Conservation (phyloP, 2,113 vertebrate species). For the Cyprinodon brontotheroides region DNA sequence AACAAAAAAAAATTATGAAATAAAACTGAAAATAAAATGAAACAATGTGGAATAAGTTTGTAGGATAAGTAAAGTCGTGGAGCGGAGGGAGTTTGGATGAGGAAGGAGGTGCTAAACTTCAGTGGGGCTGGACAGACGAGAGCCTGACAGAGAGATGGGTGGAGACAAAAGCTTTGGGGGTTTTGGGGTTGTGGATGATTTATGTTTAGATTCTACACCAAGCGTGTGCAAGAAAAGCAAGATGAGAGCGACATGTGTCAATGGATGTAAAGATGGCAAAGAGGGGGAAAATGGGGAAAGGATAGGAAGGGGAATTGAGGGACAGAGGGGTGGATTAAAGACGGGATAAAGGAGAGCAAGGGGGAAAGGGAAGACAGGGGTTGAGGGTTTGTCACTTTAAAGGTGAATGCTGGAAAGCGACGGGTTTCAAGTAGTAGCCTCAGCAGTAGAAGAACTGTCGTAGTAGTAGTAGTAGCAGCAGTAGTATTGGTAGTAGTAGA, state of each 20-base stretch:
- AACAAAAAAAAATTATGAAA: conserved; percentile 1
- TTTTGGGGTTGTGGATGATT: conserved; percentile 54
- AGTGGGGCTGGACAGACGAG: conserved; percentile 40
- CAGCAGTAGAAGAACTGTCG: conserved; percentile 71
- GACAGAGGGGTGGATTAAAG: conserved; percentile 42
- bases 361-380: conserved; percentile 68
- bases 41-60: conserved; percentile 12
- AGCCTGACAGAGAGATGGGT: conserved; percentile 58
- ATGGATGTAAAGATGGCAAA: conserved; percentile 33
- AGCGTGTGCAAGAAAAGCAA: conserved; percentile 54
- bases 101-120: conserved; percentile 60
- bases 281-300: conserved; percentile 14
- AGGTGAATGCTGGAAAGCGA: conserved; percentile 76
- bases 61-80: conserved; percentile 5
- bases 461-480: conserved; percentile 62
- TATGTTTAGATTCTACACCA: conserved; percentile 69
- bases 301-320: conserved; percentile 7
- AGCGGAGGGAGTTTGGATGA: background rate
- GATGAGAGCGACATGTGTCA: conserved; percentile 29
- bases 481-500: conserved; percentile 69
- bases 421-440: conserved; percentile 75
- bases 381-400: conserved; percentile 77
- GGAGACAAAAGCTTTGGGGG: conserved; percentile 75
- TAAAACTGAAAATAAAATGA: conserved; percentile 10
- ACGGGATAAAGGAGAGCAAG: conserved; percentile 49